Evolutionary conservation across 2,797 vertebrate genomes (phyloP).

Genomic region (Nyctalus aviator): DNA sequence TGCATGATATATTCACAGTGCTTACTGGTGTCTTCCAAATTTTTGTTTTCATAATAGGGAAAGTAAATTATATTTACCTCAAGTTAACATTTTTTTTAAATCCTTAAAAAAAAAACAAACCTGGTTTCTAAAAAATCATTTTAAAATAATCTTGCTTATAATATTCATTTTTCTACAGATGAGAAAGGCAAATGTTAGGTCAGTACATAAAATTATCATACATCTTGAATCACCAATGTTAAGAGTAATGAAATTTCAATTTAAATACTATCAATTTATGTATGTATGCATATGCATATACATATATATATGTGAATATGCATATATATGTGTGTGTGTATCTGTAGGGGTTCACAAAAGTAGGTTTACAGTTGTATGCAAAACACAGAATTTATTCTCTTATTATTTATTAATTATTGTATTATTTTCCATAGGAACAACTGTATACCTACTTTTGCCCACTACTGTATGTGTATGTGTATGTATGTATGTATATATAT

Average conservation of each 20-base stretch:
- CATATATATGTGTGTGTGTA: background rate
- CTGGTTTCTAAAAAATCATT: conserved; percentile 8
- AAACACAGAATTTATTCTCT: background rate
- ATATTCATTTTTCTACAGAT: background rate
- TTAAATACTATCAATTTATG: background rate
- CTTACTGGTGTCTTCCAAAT: background rate
- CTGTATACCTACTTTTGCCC: background rate
- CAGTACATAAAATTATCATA: background rate
- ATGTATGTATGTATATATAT: background rate
- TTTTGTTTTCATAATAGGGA: conserved; percentile 27
- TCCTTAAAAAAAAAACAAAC: background rate
- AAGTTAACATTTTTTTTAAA: conserved; percentile 54
- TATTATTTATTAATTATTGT: background rate
- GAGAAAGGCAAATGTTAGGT: background rate
- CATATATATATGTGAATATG: too few species aligned
- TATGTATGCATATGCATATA: fast-evolving
- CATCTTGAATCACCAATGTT: background rate
- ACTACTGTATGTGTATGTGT: background rate
- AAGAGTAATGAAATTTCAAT: background rate
- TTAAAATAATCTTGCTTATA: conserved; percentile 3
- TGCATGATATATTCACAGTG: background rate
- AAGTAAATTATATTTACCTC: conserved; percentile 44
- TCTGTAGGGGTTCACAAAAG: background rate
- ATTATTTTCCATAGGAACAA: background rate
- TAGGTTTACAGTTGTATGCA: background rate